Base-by-base conservation (phyloP, 2,888 invertebrate species). In the Drosophila macrothrix region DNA sequence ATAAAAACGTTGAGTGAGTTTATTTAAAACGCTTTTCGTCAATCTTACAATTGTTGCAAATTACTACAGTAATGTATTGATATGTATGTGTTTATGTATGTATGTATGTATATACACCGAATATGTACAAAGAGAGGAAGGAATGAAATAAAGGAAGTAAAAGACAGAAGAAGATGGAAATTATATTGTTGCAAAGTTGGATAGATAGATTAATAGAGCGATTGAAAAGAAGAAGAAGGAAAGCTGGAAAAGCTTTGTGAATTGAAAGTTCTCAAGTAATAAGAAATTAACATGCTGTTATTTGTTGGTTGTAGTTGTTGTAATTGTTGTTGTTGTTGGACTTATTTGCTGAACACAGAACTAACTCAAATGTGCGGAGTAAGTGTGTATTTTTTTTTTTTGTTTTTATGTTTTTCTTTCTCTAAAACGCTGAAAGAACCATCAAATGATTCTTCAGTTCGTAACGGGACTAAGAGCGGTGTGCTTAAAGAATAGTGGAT, bases 41-140 rank as follows among this genome's bases (percentile, higher is more conserved):
- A 91, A 90, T 90, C 82, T 90, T 88, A 85, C 83, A 88, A 91
- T 90, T 90, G 90, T 91, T 91, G 91, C 91, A 90, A 83, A 82
- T 80, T 78, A 78, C 83, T 88, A 80, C 54, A 52, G 46, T 78
- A 81, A 61, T 50, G 67, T 46, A 25, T 78, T 58, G 61, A 53
- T 67, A 76, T 68, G 50, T 63, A 54, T 63, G 56, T 75, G 77
- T 81, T 16, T 43, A 25, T 63, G 49, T 75, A 80, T 66, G 53
- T 74, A 76, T 81, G 56, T 56, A 52, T 62, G 35, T 69, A 80
- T 78, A 78, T 78, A 81, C 73, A 73, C 39, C 16, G 69, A 54
- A 41, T 70, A 74, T 80, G 54, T 77, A 78, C 68, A 78, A 37
- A 43, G 37, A 43, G 43, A 67, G 1, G 41, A 19, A 67, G 33